phyloP scores from a whole-genome alignment of 2,888 invertebrate species.

The Colletes collaris region DNA sequence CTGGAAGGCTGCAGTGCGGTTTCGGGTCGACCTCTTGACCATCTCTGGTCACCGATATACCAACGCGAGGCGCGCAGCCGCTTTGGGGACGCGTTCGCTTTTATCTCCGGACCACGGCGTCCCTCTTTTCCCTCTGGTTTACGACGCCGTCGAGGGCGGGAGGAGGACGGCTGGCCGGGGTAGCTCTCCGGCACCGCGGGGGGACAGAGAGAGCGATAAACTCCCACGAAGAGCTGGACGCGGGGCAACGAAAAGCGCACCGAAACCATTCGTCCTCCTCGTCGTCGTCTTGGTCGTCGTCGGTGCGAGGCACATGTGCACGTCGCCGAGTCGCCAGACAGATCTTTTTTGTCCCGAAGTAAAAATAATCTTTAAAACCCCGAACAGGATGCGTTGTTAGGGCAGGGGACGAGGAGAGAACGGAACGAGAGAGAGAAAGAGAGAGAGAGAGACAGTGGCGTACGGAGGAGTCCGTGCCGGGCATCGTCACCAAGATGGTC shows the following conservation, averaged over 20 bases:
- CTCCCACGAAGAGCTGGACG: constrained; percentile 73
- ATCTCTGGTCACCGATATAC: constrained; percentile 65
- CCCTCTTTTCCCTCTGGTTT: constrained; percentile 37
- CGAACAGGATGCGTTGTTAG: constrained; percentile 82
- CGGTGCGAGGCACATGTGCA: constrained; percentile 76
- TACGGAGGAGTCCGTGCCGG: constrained; percentile 59
- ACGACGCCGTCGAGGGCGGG: constrained; percentile 22
- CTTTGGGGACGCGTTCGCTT: constrained; percentile 59
- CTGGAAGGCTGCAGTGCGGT: constrained; percentile 41
- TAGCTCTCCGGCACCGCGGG: constrained; percentile 5
- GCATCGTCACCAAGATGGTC: constrained; percentile 80
- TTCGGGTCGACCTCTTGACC: constrained; percentile 64
- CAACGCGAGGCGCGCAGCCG: constrained; percentile 61
- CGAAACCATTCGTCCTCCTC: constrained; percentile 64
- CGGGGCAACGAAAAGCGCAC: constrained; percentile 63
- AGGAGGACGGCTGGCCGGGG: constrained; percentile 1
- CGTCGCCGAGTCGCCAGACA: constrained; percentile 81
- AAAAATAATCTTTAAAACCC: constrained; percentile 83
- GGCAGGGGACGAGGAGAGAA: constrained; percentile 59
- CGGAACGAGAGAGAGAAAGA: constrained; percentile 25
- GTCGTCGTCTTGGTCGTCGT: constrained; percentile 54
- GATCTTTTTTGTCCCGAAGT: constrained; percentile 82
- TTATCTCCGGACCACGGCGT: constrained; percentile 55
- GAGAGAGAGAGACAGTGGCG: neutral
- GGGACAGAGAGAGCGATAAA: constrained; percentile 57